A percentile compares a stretch with the other conserved stretches of the same genome.
Conservation (phyloP, 2,797 vertebrate genomes). For the Squalus acanthias region DNA sequence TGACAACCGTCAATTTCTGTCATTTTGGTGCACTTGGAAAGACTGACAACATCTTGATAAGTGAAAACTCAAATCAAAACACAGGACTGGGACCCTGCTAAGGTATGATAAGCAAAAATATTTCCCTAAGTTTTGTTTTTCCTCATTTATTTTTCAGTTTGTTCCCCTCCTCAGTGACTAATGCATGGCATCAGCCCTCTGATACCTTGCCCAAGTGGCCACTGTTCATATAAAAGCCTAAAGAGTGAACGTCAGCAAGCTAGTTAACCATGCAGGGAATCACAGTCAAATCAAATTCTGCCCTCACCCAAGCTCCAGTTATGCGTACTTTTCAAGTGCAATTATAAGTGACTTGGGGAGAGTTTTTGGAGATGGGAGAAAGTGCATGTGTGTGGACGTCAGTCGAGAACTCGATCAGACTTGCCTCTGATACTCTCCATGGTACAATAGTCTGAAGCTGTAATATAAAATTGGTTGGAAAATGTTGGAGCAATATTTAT, state of each 20-base stretch:
- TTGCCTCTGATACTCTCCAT: neutral
- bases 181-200: neutral
- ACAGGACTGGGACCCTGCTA: conserved; percentile 92
- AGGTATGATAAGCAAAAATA: conserved; percentile 52
- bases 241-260: neutral
- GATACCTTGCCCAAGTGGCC: neutral
- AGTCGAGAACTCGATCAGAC: neutral
- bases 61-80: conserved; percentile 85
- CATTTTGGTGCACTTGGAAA: neutral
- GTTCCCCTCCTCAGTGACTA: neutral
- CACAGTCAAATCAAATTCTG: too few species aligned
- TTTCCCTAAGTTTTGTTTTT: neutral
- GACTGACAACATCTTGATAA: neutral
- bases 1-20: neutral
- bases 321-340: neutral
- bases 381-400: neutral
- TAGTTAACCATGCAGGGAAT: too few species aligned
- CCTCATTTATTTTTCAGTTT: neutral
- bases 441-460: neutral
- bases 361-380: neutral
- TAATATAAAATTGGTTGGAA: neutral
- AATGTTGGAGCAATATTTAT: neutral
- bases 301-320: neutral
- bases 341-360: neutral
- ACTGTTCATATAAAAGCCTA: neutral